A percentile compares a stretch with the other conserved stretches of the same genome.
Conservation (phyloP, 2,888 invertebrate genomes). For the Enchytraeus crypticus region DNA sequence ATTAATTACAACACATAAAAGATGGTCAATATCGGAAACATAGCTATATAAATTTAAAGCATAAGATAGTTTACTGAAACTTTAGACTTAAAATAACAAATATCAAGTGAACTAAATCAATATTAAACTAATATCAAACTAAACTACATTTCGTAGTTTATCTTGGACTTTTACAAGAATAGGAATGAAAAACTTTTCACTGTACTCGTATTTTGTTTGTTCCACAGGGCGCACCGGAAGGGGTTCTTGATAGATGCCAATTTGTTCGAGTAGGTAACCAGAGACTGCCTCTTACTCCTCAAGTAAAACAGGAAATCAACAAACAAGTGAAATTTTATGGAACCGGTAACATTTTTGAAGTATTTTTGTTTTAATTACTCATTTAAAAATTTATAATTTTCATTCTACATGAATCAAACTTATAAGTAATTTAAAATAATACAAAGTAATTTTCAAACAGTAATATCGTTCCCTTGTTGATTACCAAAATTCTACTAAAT, state of each 20-base stretch:
- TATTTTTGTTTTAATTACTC: too few relatives aligned
- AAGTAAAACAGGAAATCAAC: slow-evolving; percentile 84
- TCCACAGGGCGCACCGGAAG: slow-evolving; percentile 82
- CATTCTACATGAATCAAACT: neutral
- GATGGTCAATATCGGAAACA: too few relatives aligned
- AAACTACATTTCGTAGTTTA: too few relatives aligned
- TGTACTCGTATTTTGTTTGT: neutral
- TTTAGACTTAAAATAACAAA: neutral
- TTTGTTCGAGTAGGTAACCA: slow-evolving; percentile 87
- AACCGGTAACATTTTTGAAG: slow-evolving; percentile 55
- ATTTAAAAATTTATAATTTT: neutral
- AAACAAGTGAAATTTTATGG: slow-evolving; percentile 88
- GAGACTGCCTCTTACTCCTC: slow-evolving; percentile 80
- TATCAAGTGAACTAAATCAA: neutral
- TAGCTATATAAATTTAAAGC: too few relatives aligned
- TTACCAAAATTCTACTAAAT: too few relatives aligned
- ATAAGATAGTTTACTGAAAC: too few relatives aligned
- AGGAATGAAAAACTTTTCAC: neutral
- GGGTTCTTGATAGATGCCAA: slow-evolving; percentile 90
- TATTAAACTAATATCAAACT: too few relatives aligned
- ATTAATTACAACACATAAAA: too few relatives aligned
- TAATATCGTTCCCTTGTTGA: too few relatives aligned
- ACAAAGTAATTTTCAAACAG: too few relatives aligned
- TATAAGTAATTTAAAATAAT: neutral
- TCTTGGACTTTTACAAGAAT: neutral